These are phyloP conservation scores for Trisateles emortualis DNA, from an alignment of 2,888 invertebrate genomes.

Conservation along the genomic window DNA sequence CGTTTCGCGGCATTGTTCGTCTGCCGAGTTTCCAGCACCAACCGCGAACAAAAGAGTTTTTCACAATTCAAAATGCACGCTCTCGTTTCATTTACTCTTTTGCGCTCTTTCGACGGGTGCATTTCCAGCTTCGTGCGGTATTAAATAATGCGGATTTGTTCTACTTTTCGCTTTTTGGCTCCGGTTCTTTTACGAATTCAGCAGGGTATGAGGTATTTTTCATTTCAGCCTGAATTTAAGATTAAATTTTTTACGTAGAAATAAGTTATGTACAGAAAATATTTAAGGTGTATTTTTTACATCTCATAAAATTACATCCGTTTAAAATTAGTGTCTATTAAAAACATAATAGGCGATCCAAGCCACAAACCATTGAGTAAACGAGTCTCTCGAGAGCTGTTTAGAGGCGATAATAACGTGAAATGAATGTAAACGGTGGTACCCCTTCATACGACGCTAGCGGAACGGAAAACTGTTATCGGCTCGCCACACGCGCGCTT, in stretches of 20 bases:
- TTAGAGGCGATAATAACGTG: constrained; percentile 80
- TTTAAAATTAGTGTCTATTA: not conserved
- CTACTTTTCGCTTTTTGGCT: constrained; percentile 71
- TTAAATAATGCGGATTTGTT: constrained; percentile 82
- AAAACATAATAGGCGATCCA: constrained; percentile 41
- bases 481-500: constrained; percentile 67
- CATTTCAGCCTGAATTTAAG: constrained; percentile 43
- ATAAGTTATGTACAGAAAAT: constrained; percentile 5
- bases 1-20: constrained; percentile 81
- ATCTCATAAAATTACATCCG: not conserved
- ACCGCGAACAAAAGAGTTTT: constrained; percentile 83
- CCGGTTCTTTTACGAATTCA: constrained; percentile 57
- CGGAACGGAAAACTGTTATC: constrained; percentile 77
- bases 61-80: constrained; percentile 84
- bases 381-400: constrained; percentile 74
- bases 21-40: constrained; percentile 74
- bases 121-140: constrained; percentile 81
- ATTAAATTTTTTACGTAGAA: constrained; percentile 31
- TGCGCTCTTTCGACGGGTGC: constrained; percentile 81
- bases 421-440: constrained; percentile 77
- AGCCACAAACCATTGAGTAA: constrained; percentile 70
- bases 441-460: constrained; percentile 52
- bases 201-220: constrained; percentile 51
- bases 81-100: constrained; percentile 86
- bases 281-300: not conserved